Evolutionary conservation across 1,140 invertebrate species (phyloP).

Genomic region (Amyelois transitella): DNA sequence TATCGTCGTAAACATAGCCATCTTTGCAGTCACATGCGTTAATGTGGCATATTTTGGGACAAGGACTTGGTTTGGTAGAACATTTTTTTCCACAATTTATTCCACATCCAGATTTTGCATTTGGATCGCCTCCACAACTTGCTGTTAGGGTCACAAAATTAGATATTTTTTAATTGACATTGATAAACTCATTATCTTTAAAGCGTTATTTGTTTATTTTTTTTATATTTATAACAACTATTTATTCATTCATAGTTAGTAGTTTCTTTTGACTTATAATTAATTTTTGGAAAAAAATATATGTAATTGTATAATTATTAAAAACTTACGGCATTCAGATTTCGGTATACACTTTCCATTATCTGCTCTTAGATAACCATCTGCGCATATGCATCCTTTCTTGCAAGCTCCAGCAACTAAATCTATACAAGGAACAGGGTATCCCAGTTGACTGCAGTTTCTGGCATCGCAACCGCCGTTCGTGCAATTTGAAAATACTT

Average conservation of each 20-base stretch:
- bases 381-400: conserved; percentile 11
- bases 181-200: no score
- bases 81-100: conserved; percentile 22
- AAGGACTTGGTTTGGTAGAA: conserved; percentile 1
- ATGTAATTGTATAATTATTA: no score
- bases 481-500: conserved; percentile 13
- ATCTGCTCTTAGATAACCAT: conserved; percentile 5
- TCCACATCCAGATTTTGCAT: conserved; percentile 28
- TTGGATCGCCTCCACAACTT: conserved; percentile 27
- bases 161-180: no score
- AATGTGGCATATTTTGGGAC: conserved; percentile 11
- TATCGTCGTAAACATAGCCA: conserved; percentile 21
- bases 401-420: conserved; percentile 3
- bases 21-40: conserved; percentile 32
- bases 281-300: no score
- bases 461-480: conserved; percentile 12
- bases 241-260: no score
- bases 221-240: no score
- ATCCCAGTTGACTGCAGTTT: conserved; percentile 17
- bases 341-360: conserved; percentile 7
- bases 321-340: conserved; percentile 17
- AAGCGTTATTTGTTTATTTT: no score
- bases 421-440: conserved; percentile 11
- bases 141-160: no score
- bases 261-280: no score